Conservation (phyloP, 2,888 invertebrate genomes). For the Drosophila parthenogenetica region DNA sequence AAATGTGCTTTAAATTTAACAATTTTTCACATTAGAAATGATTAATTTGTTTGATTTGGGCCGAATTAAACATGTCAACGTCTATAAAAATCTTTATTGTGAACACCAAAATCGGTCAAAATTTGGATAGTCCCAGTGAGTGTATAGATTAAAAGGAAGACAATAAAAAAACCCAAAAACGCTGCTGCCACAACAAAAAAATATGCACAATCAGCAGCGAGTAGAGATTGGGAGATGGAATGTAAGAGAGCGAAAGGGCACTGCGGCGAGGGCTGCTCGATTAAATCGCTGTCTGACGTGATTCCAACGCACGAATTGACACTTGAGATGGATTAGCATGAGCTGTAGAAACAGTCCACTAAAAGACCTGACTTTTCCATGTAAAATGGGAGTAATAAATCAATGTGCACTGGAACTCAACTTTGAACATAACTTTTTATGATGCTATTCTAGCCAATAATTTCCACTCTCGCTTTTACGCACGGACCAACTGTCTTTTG, state of each 20-base stretch:
- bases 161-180: conserved; percentile 29
- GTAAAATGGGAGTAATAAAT: conserved; percentile 24
- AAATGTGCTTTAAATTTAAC: conserved; percentile 13
- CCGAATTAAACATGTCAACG: no score
- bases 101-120: no score
- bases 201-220: conserved; percentile 76
- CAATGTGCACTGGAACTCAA: conserved; percentile 26
- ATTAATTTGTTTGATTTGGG: no score
- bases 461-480: conserved; percentile 5
- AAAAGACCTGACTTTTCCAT: background rate
- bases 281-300: conserved; percentile 69
- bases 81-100: background rate
- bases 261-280: conserved; percentile 23
- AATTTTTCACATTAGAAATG: background rate
- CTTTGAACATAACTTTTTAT: conserved; percentile 32
- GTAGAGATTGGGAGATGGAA: background rate
- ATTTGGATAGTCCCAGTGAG: background rate
- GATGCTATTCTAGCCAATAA: conserved; percentile 16
- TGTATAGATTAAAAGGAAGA: conserved; percentile 5
- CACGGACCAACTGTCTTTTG: background rate
- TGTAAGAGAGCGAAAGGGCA: no score
- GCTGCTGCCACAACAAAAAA: conserved; percentile 41
- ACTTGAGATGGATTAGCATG: conserved; percentile 77
- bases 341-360: conserved; percentile 33
- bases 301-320: conserved; percentile 74